These are phyloP conservation scores for Alethe castanea DNA, from an alignment of 2,113 vertebrate genomes.

Conservation along the genomic window DNA sequence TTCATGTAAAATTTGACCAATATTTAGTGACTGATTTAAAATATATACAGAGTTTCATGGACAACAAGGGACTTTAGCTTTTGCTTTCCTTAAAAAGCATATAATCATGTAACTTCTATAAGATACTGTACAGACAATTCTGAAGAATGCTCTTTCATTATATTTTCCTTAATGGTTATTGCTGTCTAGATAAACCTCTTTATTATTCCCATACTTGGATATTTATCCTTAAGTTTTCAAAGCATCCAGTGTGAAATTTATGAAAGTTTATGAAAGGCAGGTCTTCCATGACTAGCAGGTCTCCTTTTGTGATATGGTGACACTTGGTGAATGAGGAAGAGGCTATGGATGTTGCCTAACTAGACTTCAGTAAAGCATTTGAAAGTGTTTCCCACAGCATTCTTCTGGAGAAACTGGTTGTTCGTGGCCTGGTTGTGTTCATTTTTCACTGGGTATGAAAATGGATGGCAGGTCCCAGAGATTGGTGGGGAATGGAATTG, in stretches of 20 bases:
- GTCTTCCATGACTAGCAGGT: not conserved
- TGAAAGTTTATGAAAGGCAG: not conserved
- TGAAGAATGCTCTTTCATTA: not conserved
- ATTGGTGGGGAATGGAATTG: not conserved
- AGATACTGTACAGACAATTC: not conserved
- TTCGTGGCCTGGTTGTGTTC: not conserved
- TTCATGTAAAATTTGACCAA: not conserved
- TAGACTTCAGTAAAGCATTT: not conserved
- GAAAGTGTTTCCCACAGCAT: not conserved
- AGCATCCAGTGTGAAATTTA: not conserved
- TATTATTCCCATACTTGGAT: not conserved
- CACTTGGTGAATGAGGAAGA: not conserved
- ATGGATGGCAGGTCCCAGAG: not conserved
- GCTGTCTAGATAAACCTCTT: not conserved
- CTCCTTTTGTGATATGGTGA: not conserved
- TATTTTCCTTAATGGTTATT: not conserved
- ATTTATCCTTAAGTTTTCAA: not conserved
- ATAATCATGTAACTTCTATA: not conserved
- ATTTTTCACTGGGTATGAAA: not conserved
- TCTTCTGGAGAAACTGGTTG: not conserved
- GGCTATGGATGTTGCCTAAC: not conserved
- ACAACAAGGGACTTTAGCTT: not conserved
- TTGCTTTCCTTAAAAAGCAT: not conserved
- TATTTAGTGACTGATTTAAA: not conserved
- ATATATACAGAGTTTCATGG: not conserved